Conservation (phyloP, 1,140 invertebrate species). For the Trichonephila inaurata region DNA sequence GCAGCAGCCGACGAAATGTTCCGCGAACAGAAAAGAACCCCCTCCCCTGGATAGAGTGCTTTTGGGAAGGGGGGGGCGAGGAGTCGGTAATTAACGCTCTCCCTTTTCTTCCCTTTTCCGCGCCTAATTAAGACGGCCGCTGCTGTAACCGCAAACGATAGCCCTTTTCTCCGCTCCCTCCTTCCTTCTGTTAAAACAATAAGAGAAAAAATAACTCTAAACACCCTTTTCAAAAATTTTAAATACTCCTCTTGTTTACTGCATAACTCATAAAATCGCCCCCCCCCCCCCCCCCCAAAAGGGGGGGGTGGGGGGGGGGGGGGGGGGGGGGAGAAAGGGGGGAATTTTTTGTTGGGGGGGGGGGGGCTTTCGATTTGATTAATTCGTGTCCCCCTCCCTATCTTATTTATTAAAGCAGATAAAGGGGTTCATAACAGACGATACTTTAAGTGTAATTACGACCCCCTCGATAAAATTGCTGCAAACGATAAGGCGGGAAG, state of each 20-base stretch:
- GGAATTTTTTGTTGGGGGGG: no score
- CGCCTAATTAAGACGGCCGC: conserved; percentile 29
- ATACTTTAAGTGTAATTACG: conserved; percentile 31
- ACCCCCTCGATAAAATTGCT: conserved; percentile 10
- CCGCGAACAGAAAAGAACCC: no score
- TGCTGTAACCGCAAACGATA: background rate
- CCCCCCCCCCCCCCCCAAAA: background rate
- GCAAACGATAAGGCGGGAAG: background rate
- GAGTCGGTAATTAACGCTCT: conserved; percentile 1
- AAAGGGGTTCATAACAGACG: background rate
- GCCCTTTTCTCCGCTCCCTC: conserved; percentile 17
- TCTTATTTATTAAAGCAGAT: conserved; percentile 31
- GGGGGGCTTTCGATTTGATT: background rate
- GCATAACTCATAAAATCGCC: conserved; percentile 34
- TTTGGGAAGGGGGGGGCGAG: background rate
- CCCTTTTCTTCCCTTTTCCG: conserved; percentile 3
- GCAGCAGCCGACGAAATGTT: no score
- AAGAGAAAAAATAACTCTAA: conserved; percentile 1
- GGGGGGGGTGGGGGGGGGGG: no score
- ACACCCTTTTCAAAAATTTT: conserved; percentile 38
- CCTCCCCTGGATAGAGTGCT: no score
- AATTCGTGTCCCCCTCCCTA: conserved; percentile 8
- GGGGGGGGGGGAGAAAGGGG: background rate
- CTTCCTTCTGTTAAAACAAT: background rate
- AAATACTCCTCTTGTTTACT: conserved; percentile 36